Conservation (phyloP, 2,113 vertebrate genomes). For the Isurus oxyrinchus region DNA sequence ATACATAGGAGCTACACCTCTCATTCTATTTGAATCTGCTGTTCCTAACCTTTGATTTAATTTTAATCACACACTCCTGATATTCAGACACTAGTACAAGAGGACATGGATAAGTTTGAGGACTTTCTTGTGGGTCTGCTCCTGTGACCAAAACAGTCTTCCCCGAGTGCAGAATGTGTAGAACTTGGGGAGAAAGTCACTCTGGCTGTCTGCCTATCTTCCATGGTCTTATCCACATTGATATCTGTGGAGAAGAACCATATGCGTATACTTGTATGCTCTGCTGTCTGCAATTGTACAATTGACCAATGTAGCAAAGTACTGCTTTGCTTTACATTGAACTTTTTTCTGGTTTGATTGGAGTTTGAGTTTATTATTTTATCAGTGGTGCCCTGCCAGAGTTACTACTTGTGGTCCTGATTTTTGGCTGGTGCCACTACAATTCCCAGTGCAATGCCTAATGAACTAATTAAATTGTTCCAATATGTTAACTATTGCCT, state of each 20-base stretch:
- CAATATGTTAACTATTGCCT: neutral
- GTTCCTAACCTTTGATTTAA: neutral
- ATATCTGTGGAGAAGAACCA: neutral
- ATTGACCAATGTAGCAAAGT: neutral
- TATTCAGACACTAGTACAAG: neutral
- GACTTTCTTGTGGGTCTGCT: neutral
- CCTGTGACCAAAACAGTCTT: neutral
- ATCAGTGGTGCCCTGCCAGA: neutral
- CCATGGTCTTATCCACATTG: neutral
- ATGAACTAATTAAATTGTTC: neutral
- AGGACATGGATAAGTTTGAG: neutral
- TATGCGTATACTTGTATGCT: neutral
- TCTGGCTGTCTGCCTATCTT: neutral
- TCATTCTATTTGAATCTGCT: neutral
- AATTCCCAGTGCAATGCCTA: neutral
- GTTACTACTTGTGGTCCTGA: neutral
- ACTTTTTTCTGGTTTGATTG: neutral
- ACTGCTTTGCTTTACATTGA: neutral
- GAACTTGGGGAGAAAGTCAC: neutral
- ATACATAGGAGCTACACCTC: neutral
- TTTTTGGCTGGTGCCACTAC: neutral
- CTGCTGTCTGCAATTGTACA: neutral
- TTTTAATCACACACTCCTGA: neutral
- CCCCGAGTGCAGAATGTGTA: neutral
- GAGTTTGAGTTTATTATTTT: neutral